A percentile compares a stretch with the other conserved stretches of the same genome.
Conservation (phyloP, 2,888 invertebrate species). For the Cyclophora albipunctata region DNA sequence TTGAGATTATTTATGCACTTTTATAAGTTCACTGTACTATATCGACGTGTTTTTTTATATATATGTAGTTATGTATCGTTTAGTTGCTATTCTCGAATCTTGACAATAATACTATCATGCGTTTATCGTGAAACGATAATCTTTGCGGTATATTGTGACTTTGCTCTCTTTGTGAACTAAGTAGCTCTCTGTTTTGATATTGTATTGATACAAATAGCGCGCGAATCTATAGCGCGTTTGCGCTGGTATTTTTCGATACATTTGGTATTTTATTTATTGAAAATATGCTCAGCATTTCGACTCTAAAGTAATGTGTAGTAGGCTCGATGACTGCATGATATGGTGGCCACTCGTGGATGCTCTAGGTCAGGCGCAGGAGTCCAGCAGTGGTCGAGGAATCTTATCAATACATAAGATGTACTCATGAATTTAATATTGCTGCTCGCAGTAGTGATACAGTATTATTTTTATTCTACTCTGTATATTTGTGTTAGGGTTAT, state of each 20-base stretch:
- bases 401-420: constrained; percentile 19
- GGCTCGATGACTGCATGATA: too few relatives aligned
- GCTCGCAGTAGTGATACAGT: constrained; percentile 67
- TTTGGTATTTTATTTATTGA: constrained; percentile 8
- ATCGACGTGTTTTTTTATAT: constrained; percentile 16
- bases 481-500: constrained; percentile 63
- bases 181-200: constrained; percentile 52
- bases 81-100: constrained; percentile 33
- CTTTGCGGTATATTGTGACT: constrained; percentile 14
- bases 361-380: too few relatives aligned
- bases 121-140: constrained; percentile 22
- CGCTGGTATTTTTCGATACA: constrained; percentile 32
- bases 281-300: constrained; percentile 9
- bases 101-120: constrained; percentile 52
- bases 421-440: constrained; percentile 48
- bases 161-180: constrained; percentile 53
- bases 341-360: too few relatives aligned
- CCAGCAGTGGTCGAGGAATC: constrained; percentile 18
- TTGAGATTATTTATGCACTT: constrained; percentile 71
- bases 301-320: not conserved
- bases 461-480: constrained; percentile 69
- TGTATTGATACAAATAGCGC: constrained; percentile 9
- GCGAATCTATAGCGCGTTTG: constrained; percentile 14
- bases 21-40: constrained; percentile 41
- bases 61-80: constrained; percentile 33